Conservation (phyloP, 2,113 vertebrate species). For the Lethenteron reissneri region DNA sequence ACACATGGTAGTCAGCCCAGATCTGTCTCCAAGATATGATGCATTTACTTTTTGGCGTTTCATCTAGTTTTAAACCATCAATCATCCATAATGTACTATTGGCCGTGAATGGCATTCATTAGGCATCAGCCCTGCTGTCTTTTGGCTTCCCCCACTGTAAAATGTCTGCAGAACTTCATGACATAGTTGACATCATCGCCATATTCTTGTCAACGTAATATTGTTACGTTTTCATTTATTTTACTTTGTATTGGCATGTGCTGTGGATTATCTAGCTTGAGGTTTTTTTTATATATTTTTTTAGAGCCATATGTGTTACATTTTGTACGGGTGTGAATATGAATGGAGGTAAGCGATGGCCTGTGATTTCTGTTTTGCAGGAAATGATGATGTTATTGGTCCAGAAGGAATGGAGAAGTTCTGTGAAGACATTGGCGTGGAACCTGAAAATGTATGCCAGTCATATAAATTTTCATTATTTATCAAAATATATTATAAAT, state of each 20-base stretch:
- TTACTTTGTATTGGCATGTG: background rate
- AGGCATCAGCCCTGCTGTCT: no score
- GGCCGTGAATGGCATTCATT: no score
- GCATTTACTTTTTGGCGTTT: no score
- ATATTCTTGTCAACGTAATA: no score
- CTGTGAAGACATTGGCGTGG: slow-evolving; percentile 96
- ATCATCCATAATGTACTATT: no score
- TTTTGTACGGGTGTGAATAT: background rate
- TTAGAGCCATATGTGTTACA: background rate
- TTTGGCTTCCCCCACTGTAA: no score
- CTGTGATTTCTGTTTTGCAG: slow-evolving; percentile 23
- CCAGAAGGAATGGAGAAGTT: slow-evolving; percentile 99
- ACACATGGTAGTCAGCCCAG: no score
- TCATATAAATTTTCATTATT: background rate
- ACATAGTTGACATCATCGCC: no score
- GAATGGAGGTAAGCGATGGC: background rate
- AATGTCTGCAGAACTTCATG: no score
- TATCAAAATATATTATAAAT: background rate
- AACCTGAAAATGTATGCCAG: slow-evolving; percentile 84
- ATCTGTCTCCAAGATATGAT: no score
- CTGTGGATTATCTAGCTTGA: background rate
- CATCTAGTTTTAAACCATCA: no score
- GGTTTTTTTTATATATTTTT: background rate
- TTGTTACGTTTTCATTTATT: background rate
- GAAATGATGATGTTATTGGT: slow-evolving; percentile 72